A percentile compares a stretch with the other conserved stretches of the same genome.
phyloP scores from a whole-genome alignment of 1,140 invertebrate species.

The Drosophila quadrilineata region DNA sequence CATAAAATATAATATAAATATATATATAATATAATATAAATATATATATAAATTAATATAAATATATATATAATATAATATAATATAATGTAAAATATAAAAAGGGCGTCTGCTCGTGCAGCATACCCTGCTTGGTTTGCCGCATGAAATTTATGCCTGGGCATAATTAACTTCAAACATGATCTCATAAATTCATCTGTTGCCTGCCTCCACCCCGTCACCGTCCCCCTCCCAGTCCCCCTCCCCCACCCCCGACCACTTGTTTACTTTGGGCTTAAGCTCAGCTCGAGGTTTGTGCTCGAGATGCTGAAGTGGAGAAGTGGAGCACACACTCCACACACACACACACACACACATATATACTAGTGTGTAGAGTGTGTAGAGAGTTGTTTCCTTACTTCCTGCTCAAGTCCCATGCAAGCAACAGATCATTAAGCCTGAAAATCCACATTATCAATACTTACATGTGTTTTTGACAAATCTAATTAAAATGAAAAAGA shows the following conservation, averaged over 20 bases:
- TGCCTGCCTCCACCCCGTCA: not conserved
- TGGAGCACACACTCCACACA: slow-evolving; percentile 23
- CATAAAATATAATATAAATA: too few relatives aligned
- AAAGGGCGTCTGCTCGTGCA: too few relatives aligned
- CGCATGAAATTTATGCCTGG: slow-evolving; percentile 65
- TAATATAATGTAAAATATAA: too few relatives aligned
- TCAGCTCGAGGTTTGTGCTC: slow-evolving; percentile 10
- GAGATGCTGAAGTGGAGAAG: slow-evolving; percentile 59
- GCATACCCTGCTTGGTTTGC: slow-evolving; percentile 12
- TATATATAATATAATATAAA: too few relatives aligned
- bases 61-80: too few relatives aligned
- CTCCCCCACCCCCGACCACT: not conserved
- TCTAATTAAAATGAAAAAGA: too few relatives aligned
- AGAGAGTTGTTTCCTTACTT: slow-evolving; percentile 9
- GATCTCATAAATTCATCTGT: slow-evolving; percentile 75
- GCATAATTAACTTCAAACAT: slow-evolving; percentile 76
- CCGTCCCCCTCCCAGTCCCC: not conserved
- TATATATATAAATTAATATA: too few relatives aligned
- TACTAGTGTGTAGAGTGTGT: slow-evolving; percentile 7
- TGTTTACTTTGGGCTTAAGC: not conserved
- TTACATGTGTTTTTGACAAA: too few relatives aligned
- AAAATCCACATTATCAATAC: too few relatives aligned
- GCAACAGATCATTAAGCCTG: too few relatives aligned
- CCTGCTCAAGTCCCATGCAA: too few relatives aligned
- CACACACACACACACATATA: slow-evolving; percentile 11